A percentile compares a stretch with the other conserved stretches of the same genome.
phyloP scores from a whole-genome alignment of 2,113 vertebrate genomes.

The Amphilophus citrinellus region DNA sequence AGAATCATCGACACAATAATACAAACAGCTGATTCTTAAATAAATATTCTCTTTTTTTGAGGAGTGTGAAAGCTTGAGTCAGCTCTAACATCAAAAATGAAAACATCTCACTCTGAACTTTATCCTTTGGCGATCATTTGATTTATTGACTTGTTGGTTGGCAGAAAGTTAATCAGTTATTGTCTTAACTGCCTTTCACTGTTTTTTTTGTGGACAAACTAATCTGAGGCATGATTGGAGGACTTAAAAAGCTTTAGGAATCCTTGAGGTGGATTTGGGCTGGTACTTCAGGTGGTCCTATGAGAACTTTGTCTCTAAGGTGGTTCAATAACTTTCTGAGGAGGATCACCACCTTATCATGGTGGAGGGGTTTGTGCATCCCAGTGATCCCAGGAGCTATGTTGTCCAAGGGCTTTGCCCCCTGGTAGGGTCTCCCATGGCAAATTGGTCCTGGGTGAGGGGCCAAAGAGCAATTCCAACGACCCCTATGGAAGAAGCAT shows the following conservation, averaged over 20 bases:
- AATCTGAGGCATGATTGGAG: accelerated
- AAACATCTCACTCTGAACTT: neutral
- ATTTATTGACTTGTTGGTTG: neutral
- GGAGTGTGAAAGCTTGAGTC: neutral
- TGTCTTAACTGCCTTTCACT: neutral
- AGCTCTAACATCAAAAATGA: neutral
- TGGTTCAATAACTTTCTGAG: neutral
- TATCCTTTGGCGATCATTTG: no score
- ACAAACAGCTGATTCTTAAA: no score
- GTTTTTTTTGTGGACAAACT: neutral
- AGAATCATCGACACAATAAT: no score
- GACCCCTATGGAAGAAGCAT: no score
- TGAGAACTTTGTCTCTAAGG: neutral
- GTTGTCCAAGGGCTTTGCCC: no score
- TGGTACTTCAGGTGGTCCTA: neutral
- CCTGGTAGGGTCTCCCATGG: no score
- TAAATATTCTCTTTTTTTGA: no score
- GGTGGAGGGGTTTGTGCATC: no score
- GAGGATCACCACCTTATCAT: no score
- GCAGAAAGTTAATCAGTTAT: neutral
- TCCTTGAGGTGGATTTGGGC: neutral
- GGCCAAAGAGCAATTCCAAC: no score
- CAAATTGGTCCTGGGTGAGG: no score
- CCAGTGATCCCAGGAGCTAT: no score
- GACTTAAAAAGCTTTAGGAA: accelerated